phyloP scores from a whole-genome alignment of 64 coral and sea anemone genomes.

The Platygyra sinensis region DNA sequence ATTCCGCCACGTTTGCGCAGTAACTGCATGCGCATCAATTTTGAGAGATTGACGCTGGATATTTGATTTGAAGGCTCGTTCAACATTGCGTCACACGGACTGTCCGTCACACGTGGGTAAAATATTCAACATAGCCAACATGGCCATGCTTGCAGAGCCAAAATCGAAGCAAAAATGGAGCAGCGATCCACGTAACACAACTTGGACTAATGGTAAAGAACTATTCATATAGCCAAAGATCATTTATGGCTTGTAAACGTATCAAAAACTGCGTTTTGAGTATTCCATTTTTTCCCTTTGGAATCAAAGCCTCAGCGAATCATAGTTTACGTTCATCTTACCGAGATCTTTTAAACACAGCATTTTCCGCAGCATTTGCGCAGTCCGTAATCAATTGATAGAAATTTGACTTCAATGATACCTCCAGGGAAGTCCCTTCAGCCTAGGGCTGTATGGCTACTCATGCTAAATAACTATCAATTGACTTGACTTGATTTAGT shows the following conservation, averaged over 20 bases:
- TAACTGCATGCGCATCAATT: constrained; percentile 18
- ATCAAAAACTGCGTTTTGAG: too few species aligned
- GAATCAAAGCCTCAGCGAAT: too few species aligned
- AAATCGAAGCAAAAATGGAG: constrained; percentile 90
- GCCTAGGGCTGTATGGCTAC: too few species aligned
- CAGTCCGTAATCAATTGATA: too few species aligned
- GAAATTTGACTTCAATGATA: too few species aligned
- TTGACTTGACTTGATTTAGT: too few species aligned
- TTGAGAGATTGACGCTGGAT: neutral
- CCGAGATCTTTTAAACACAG: too few species aligned
- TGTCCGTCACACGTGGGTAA: constrained; percentile 32
- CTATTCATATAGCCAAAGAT: neutral
- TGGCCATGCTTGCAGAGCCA: constrained; percentile 87
- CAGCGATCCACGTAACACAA: constrained; percentile 80
- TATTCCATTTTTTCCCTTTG: too few species aligned
- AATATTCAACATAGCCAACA: constrained; percentile 71
- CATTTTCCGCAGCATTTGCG: too few species aligned
- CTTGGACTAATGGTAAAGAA: constrained; percentile 78
- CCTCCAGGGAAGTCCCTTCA: too few species aligned
- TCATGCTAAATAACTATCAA: too few species aligned
- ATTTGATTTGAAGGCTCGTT: constrained; percentile 1
- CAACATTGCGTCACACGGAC: constrained; percentile 27
- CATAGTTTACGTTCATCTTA: too few species aligned
- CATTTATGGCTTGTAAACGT: neutral
- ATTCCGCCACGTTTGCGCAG: constrained; percentile 71